A percentile compares a stretch with the other conserved stretches of the same genome.
phyloP scores from a whole-genome alignment of 2,797 vertebrate species.

The Nannoperca obscura region DNA sequence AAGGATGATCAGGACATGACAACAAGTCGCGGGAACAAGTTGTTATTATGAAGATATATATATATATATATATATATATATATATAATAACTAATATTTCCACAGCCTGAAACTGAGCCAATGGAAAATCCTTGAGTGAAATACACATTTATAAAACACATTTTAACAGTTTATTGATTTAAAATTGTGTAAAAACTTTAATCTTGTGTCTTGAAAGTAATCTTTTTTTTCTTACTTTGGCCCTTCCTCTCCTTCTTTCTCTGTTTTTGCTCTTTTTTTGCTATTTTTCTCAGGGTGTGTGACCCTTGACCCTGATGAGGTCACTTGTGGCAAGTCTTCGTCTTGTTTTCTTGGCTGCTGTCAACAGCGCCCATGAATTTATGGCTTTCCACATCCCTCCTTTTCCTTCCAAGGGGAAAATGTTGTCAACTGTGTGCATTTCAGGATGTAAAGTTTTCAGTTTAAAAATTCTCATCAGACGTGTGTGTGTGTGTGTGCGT shows the following conservation, averaged over 20 bases:
- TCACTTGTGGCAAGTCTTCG: constrained; percentile 60
- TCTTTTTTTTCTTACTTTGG: background rate
- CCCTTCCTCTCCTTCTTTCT: background rate
- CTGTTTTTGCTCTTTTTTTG: constrained; percentile 10
- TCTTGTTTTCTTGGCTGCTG: constrained; percentile 71
- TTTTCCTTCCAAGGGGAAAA: constrained; percentile 48
- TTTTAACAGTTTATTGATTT: constrained; percentile 4
- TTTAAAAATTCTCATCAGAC: constrained; percentile 49
- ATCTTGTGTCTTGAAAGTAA: background rate
- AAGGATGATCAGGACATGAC: background rate
- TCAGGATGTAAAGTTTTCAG: constrained; percentile 66
- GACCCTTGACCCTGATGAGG: constrained; percentile 67
- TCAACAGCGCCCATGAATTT: constrained; percentile 62
- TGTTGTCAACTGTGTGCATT: constrained; percentile 42
- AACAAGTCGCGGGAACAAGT: background rate
- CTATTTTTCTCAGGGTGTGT: constrained; percentile 52
- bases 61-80: background rate
- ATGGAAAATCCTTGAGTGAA: constrained; percentile 13
- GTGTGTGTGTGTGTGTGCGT: constrained; percentile 14
- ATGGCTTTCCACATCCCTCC: constrained; percentile 59
- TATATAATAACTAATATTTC: constrained; percentile 2
- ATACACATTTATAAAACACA: background rate
- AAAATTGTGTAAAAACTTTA: background rate
- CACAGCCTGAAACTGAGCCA: background rate
- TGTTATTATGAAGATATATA: background rate